Percentiles rank a stretch among this genome's conserved stretches.
These are phyloP conservation scores for Sycophila texana DNA, from an alignment of 2,888 invertebrate genomes.

Conservation along the genomic window DNA sequence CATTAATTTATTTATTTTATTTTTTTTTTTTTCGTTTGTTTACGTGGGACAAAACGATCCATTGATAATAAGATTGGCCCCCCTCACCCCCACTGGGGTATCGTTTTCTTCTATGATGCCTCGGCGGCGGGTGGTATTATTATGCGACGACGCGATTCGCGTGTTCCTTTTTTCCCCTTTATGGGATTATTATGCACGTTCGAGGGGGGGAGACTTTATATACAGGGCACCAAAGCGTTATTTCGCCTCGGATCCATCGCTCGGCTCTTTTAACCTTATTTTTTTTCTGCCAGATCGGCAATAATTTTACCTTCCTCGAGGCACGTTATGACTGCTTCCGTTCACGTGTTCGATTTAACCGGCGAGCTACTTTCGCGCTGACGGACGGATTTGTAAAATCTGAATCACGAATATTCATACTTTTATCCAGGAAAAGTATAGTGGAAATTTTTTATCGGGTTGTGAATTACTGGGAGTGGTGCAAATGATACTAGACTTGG, in stretches of 20 bases:
- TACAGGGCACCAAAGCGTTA: constrained; percentile 18
- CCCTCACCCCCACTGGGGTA: not conserved
- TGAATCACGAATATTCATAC: no score
- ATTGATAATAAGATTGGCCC: not conserved
- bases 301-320: constrained; percentile 9
- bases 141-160: constrained; percentile 1
- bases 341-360: not conserved
- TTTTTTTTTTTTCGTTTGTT: not conserved
- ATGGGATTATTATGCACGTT: constrained; percentile 37
- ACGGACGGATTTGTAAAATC: no score
- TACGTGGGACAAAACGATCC: not conserved
- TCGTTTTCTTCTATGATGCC: not conserved
- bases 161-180: constrained; percentile 17
- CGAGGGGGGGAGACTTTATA: constrained; percentile 13
- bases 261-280: constrained; percentile 6
- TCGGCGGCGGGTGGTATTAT: not conserved
- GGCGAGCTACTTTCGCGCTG: no score
- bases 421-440: no score
- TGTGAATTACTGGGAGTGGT: no score
- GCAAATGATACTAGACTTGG: no score
- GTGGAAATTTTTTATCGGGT: no score
- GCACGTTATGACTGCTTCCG: not conserved
- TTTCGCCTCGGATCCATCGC: constrained; percentile 14
- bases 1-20: no score
- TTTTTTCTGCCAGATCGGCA: not conserved